Conservation (phyloP, 1,140 invertebrate genomes). For the Linepithema humile region DNA sequence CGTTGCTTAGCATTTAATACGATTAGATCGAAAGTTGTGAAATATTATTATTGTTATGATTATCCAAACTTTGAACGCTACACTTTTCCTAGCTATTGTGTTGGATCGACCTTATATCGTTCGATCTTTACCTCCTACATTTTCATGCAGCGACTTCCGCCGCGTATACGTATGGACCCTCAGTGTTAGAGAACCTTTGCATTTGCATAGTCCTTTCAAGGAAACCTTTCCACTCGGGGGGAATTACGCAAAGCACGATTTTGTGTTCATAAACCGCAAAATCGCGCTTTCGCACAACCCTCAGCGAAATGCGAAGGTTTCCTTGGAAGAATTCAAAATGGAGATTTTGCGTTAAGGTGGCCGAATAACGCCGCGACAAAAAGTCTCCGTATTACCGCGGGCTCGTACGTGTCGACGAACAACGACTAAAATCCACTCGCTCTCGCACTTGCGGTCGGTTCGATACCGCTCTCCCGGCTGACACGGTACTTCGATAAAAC, state of each 20-base stretch:
- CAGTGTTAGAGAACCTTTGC: background rate
- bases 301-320: background rate
- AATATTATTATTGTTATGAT: background rate
- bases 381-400: constrained; percentile 22
- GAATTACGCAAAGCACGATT: constrained; percentile 41
- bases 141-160: constrained; percentile 31
- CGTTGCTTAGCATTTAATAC: background rate
- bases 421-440: constrained; percentile 44
- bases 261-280: constrained; percentile 35
- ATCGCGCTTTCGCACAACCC: background rate
- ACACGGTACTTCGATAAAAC: constrained; percentile 52
- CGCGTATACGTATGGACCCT: background rate
- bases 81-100: background rate
- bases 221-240: constrained; percentile 1
- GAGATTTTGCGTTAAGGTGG: constrained; percentile 13
- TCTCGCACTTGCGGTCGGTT: constrained; percentile 36
- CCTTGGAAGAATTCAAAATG: background rate
- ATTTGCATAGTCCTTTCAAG: constrained; percentile 18
- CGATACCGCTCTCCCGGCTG: constrained; percentile 21
- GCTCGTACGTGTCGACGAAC: constrained; percentile 41
- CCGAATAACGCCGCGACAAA: constrained; percentile 17
- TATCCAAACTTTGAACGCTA: background rate
- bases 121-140: constrained; percentile 1
- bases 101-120: constrained; percentile 37
- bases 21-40: background rate